Percentiles rank a stretch among this genome's conserved stretches.
These are phyloP conservation scores for Cotesia vestalis DNA, from an alignment of 1,140 invertebrate species.

Conservation along the genomic window DNA sequence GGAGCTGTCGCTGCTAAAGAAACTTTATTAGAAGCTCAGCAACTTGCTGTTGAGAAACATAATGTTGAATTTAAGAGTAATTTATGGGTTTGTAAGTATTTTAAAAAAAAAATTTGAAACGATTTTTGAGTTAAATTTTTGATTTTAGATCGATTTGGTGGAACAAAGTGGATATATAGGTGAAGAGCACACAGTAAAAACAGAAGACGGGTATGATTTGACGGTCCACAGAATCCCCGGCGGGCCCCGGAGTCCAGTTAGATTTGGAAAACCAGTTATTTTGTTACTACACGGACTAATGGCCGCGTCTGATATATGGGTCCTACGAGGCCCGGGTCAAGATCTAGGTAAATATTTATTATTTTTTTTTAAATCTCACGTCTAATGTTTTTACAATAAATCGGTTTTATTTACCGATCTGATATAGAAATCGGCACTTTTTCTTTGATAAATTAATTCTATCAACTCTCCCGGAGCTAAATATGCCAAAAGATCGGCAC, in stretches of 20 bases:
- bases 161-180: constrained; percentile 68
- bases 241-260: constrained; percentile 47
- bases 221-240: constrained; percentile 69
- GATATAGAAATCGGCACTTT: too few relatives aligned
- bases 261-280: constrained; percentile 54
- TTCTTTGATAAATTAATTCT: too few relatives aligned
- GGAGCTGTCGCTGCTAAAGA: constrained; percentile 83
- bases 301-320: constrained; percentile 67
- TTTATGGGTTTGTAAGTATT: constrained; percentile 91
- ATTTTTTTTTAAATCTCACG: too few relatives aligned
- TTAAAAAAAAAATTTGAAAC: too few relatives aligned
- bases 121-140: background rate
- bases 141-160: constrained; percentile 65
- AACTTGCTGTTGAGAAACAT: constrained; percentile 85
- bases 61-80: constrained; percentile 96
- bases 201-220: constrained; percentile 71
- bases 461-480: too few relatives aligned
- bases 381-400: background rate
- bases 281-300: constrained; percentile 70
- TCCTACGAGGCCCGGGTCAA: constrained; percentile 64
- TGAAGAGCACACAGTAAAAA: constrained; percentile 68
- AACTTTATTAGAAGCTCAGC: constrained; percentile 86
- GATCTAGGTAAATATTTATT: constrained; percentile 57
- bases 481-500: too few relatives aligned
- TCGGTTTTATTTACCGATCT: too few relatives aligned